Evolutionary conservation across 2,113 vertebrate genomes (phyloP).

Genomic region (Talpa occidentalis): DNA sequence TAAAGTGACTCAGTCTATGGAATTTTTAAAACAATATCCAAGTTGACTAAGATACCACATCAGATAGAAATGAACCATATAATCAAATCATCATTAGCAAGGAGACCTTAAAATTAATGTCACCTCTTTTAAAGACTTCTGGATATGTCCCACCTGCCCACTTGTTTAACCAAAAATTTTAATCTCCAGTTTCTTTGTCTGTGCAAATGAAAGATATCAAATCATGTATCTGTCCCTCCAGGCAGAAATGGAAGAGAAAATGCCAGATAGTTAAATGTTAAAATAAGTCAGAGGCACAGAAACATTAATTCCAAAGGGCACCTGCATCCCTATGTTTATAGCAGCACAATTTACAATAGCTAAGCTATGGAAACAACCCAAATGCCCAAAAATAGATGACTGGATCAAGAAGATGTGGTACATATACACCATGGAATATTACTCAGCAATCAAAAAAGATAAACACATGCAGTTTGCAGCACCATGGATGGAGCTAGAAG

Average conservation of each 20-base stretch:
- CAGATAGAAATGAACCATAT: constrained; percentile 10
- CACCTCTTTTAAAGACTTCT: constrained; percentile 45
- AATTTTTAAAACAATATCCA: neutral
- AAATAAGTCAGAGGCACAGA: neutral
- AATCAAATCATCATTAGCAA: constrained; percentile 35
- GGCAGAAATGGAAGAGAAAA: constrained; percentile 52
- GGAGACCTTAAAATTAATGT: constrained; percentile 52
- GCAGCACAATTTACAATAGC: too few species aligned
- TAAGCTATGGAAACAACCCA: too few species aligned
- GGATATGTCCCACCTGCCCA: neutral
- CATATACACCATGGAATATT: too few species aligned
- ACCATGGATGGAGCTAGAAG: too few species aligned
- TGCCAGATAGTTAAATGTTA: neutral
- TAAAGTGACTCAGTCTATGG: neutral
- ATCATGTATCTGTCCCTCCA: constrained; percentile 40
- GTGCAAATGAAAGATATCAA: constrained; percentile 20
- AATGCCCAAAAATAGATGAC: too few species aligned
- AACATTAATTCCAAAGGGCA: too few species aligned
- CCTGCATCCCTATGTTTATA: too few species aligned
- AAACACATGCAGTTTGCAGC: too few species aligned
- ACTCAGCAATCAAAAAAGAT: too few species aligned
- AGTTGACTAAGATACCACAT: neutral
- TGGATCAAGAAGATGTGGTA: too few species aligned
- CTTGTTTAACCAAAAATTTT: neutral
- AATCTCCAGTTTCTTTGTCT: constrained; percentile 38